These are phyloP conservation scores for Holotrichia oblita DNA, from an alignment of 1,140 invertebrate genomes.

Conservation along the genomic window DNA sequence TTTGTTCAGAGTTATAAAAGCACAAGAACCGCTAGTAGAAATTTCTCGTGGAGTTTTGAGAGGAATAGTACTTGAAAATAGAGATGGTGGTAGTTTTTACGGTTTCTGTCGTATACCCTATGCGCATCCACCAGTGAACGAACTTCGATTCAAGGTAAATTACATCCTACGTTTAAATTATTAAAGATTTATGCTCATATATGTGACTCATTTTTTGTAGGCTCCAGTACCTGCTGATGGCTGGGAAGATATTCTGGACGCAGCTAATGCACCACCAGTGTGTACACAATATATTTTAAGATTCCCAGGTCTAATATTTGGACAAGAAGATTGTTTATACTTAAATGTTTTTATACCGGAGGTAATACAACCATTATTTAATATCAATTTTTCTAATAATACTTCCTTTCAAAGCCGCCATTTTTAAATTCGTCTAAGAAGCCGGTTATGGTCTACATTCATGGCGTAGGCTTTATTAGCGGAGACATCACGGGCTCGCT, in stretches of 20 bases:
- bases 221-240: slow-evolving; percentile 65
- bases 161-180: too few species aligned
- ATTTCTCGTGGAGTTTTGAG: slow-evolving; percentile 34
- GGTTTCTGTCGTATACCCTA: slow-evolving; percentile 40
- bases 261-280: slow-evolving; percentile 61
- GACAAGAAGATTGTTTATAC: slow-evolving; percentile 80
- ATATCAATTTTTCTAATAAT: neutral
- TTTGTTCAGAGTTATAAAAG: neutral
- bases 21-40: neutral
- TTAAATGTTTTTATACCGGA: slow-evolving; percentile 81
- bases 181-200: too few species aligned
- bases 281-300: slow-evolving; percentile 60
- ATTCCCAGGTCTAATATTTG: slow-evolving; percentile 57
- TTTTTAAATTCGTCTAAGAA: slow-evolving; percentile 43
- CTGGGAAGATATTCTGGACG: slow-evolving; percentile 66
- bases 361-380: slow-evolving; percentile 48
- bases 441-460: slow-evolving; percentile 74
- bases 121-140: slow-evolving; percentile 41
- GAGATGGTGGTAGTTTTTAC: slow-evolving; percentile 39
- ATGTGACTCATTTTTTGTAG: slow-evolving; percentile 57
- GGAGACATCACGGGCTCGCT: slow-evolving; percentile 66
- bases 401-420: slow-evolving; percentile 48
- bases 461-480: slow-evolving; percentile 69
- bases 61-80: slow-evolving; percentile 32
- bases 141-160: slow-evolving; percentile 32